Evolutionary conservation across 1,140 invertebrate genomes (phyloP), one percentile per base, ranked within the genome.

Genomic region (Brachionus plicatilis): DNA sequence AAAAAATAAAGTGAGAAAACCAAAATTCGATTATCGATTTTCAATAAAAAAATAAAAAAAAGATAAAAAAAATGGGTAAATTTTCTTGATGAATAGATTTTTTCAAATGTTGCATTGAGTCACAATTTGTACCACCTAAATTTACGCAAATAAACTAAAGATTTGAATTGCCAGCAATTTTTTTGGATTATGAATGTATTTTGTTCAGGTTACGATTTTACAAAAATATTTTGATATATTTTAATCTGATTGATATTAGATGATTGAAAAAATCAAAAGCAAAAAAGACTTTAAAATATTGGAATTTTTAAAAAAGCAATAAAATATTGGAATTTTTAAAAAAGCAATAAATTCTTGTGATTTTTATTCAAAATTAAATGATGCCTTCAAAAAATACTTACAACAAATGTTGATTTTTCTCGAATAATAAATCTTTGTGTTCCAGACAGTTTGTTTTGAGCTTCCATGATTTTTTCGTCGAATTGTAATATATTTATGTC

Each of bases 381-480:
- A 37, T 37, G 33, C 33, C 6, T 7, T 37, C 17, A 60, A 60
- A 60, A 72, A 47, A 72, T 33, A 65, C 37, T 82, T 65, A 82
- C 79, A 27, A 65, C 24, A 65, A 82, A 65, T 33, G 50, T 82
- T 24, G 53, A 65, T 27, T 82, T 82, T 68, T 82, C 79, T 20
- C 79, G 17, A 45, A 82, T 65, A 14, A 65, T 65, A 45, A 82
- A 82, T 65, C 65, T 65, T 60, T n/a, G 53, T 45, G 56, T 41
- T 20, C 53, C 53, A 20, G 24, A 65, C 11, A 27, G 65, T 27
- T 82, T 82, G 37, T 82, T 82, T 29, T 82, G 53, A 17, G 12
- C 53, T 27, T 82, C 79, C 79, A 82, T 65, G n/a, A 82, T 65
- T 68, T 82, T 82, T 14, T 82, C 79, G 14, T 60, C 50, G 14